Conservation (phyloP, 2,113 vertebrate genomes). For the Tetraodon nigroviridis region DNA sequence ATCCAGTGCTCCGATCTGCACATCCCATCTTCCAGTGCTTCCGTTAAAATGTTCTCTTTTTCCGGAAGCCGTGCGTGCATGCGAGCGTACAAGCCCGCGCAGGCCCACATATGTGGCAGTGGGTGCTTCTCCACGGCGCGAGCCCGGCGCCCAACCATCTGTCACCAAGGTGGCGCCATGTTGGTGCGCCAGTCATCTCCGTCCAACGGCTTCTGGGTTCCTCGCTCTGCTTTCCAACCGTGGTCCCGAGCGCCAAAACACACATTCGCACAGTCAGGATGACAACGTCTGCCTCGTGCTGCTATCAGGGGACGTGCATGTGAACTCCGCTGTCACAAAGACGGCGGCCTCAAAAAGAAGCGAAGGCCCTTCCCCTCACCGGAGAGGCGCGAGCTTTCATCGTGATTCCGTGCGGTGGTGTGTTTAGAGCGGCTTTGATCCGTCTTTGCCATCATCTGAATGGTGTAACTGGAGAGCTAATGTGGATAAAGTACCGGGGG, state of each 20-base stretch:
- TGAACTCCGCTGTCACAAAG: conserved; percentile 43
- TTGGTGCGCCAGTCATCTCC: conserved; percentile 74
- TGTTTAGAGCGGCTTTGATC: conserved; percentile 29
- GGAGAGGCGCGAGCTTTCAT: conserved; percentile 40
- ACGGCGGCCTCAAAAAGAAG: conserved; percentile 40
- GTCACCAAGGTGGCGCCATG: conserved; percentile 71
- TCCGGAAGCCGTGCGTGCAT: neutral
- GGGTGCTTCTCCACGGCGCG: conserved; percentile 59
- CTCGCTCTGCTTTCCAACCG: conserved; percentile 72
- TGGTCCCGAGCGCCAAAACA: conserved; percentile 55
- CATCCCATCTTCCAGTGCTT: neutral
- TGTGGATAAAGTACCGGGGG: neutral
- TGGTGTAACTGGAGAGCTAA: neutral
- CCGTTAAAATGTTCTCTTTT: conserved; percentile 34
- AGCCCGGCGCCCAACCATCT: conserved; percentile 77
- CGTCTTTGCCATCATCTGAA: conserved; percentile 14
- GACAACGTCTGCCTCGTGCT: conserved; percentile 61
- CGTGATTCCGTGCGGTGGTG: conserved; percentile 21
- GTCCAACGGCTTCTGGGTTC: conserved; percentile 75
- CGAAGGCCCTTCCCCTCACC: conserved; percentile 29
- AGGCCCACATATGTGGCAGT: conserved; percentile 62
- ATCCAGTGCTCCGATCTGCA: neutral
- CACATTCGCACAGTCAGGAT: conserved; percentile 64
- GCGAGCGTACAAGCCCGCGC: conserved; percentile 6
- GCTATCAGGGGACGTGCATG: conserved; percentile 49